Evolutionary conservation across 2,888 invertebrate genomes (phyloP).

Genomic region (Petrophora chlorosata): DNA sequence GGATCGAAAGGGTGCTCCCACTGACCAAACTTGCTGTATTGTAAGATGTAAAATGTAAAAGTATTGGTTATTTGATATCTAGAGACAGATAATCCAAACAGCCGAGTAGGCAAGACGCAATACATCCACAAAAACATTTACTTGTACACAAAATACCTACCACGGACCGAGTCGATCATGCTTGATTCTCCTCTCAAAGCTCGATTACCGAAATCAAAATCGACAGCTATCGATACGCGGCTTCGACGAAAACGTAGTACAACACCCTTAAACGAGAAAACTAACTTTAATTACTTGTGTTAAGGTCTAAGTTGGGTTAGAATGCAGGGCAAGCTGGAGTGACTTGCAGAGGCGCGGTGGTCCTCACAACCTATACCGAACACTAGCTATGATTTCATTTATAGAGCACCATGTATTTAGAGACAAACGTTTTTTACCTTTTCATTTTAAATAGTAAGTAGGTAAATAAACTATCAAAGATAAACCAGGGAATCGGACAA

Average conservation of each 20-base stretch:
- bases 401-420: slow-evolving; percentile 26
- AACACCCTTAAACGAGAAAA: slow-evolving; percentile 19
- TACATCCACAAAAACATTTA: slow-evolving; percentile 21
- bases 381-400: slow-evolving; percentile 51
- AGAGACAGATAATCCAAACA: slow-evolving; percentile 2
- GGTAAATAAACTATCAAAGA: neutral
- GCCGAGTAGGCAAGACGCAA: slow-evolving; percentile 4
- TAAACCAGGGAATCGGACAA: too few relatives aligned
- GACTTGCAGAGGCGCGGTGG: slow-evolving; percentile 78
- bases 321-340: slow-evolving; percentile 42
- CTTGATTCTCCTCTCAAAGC: slow-evolving; percentile 34
- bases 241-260: slow-evolving; percentile 53
- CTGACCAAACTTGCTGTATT: too few relatives aligned
- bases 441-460: neutral
- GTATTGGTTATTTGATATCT: too few relatives aligned
- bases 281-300: neutral
- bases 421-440: neutral
- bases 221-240: slow-evolving; percentile 69
- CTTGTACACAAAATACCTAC: slow-evolving; percentile 21
- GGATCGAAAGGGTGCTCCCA: too few relatives aligned
- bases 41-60: too few relatives aligned
- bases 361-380: slow-evolving; percentile 65
- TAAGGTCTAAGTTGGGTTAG: slow-evolving; percentile 35
- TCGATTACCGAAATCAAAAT: slow-evolving; percentile 70
- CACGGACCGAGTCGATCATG: slow-evolving; percentile 21